Evolutionary conservation across 2,888 invertebrate species (phyloP).

Genomic region (Coenonympha glycerion): DNA sequence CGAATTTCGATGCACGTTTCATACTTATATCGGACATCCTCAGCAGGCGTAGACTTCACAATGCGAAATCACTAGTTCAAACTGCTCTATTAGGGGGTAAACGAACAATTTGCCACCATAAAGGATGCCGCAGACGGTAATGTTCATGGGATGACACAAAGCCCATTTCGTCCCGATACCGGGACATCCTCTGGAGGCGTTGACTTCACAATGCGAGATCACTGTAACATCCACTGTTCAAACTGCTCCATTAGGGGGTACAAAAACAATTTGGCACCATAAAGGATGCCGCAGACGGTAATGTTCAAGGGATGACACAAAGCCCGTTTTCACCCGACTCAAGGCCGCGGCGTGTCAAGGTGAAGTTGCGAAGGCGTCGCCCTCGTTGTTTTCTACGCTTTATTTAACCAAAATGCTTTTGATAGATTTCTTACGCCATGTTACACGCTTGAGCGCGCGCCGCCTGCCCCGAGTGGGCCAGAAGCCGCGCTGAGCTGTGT

Average conservation of each 20-base stretch:
- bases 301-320: constrained; percentile 18
- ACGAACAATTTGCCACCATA: background rate
- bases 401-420: constrained; percentile 59
- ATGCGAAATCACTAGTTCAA: no score
- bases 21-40: no score
- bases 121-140: background rate
- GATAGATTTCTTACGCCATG: constrained; percentile 61
- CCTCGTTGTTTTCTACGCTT: constrained; percentile 58
- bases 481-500: constrained; percentile 5
- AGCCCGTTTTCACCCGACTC: constrained; percentile 63
- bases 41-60: no score
- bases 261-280: background rate
- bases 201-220: no score
- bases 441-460: constrained; percentile 57
- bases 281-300: background rate
- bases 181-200: no score
- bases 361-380: constrained; percentile 60
- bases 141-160: constrained; percentile 18
- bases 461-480: constrained; percentile 29
- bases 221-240: background rate
- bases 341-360: constrained; percentile 68
- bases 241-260: constrained; percentile 3
- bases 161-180: constrained; percentile 61
- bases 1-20: no score
- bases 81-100: constrained; percentile 2